Percentiles rank a stretch among this genome's conserved stretches.
Conservation (phyloP, 2,113 vertebrate genomes). For the Marmota flaviventris region DNA sequence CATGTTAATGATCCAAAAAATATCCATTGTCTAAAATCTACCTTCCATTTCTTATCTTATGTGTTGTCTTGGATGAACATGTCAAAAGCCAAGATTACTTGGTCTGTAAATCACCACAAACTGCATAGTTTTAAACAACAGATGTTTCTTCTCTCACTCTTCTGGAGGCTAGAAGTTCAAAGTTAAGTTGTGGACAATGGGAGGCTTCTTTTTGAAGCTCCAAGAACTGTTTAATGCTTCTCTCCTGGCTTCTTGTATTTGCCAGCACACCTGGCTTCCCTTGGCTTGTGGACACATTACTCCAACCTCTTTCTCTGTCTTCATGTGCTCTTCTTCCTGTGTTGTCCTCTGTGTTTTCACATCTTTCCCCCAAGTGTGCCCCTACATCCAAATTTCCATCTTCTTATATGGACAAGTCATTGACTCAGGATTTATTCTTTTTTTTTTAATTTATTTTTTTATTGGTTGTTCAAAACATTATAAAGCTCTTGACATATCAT, state of each 20-base stretch:
- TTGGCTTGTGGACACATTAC: neutral
- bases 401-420: neutral
- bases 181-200: neutral
- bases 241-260: neutral
- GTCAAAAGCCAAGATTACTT: neutral
- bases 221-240: neutral
- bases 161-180: neutral
- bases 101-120: neutral
- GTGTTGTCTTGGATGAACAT: neutral
- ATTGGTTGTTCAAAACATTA: too few relatives aligned
- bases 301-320: neutral
- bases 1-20: neutral
- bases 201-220: neutral
- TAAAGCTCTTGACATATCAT: too few relatives aligned
- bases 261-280: too few relatives aligned
- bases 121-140: neutral
- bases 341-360: neutral
- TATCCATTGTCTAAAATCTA: neutral
- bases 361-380: neutral
- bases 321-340: accelerated
- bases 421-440: neutral
- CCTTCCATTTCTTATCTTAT: neutral
- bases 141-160: neutral
- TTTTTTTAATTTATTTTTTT: too few relatives aligned
- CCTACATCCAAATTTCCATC: neutral